Evolutionary conservation across 1,140 invertebrate genomes (phyloP), one percentile per base, ranked within the genome.

Genomic region (Ooceraea biroi): DNA sequence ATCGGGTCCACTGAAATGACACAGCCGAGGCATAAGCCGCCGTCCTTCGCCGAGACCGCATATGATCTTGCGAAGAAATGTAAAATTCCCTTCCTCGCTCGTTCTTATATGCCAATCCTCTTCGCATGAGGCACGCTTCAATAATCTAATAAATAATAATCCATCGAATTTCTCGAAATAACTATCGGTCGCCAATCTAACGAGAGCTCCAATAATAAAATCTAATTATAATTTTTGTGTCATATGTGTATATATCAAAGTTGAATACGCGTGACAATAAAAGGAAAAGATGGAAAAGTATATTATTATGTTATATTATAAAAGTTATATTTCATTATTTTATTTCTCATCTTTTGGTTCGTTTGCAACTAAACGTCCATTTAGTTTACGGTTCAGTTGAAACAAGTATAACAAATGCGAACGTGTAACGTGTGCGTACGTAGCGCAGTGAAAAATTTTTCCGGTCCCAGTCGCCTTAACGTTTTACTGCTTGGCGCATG

Each of bases 1-100:
- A 60, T 71, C 65, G 50, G 66, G 61, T 77, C 30, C 46, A 74
- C 55, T 52, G 61, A 71, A 80, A 80, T 44, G 55, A 71, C 77
- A 48, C 36, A 69, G 36, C 71, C 46, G 60, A 36, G 17, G 8
- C 12, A 77, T 77, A 65, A 77, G 57, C 30, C 44, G 30, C 63
- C 27, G 48, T 63, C 73, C 25, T 30, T 36, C 46, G 60, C 14
- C 60, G 46, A 77, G 19, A 77, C 65, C 73, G 73, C 36, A 36
- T 58, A 74, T 52, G 55, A 52, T 77, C 44, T 22, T 12, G 46
- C 46, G 44, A 77, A 27, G 50, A 77, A 65, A 65, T 77, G 36
- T 36, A 58, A 22, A 74, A 60, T 65, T 65, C 48, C 36, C 22
- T 3, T n/a, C n/a, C 10, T 60, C 44, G 17, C 22, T 57, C 1